Base-by-base conservation (phyloP, 1,140 invertebrate genomes). In the Drosophila funebris region DNA sequence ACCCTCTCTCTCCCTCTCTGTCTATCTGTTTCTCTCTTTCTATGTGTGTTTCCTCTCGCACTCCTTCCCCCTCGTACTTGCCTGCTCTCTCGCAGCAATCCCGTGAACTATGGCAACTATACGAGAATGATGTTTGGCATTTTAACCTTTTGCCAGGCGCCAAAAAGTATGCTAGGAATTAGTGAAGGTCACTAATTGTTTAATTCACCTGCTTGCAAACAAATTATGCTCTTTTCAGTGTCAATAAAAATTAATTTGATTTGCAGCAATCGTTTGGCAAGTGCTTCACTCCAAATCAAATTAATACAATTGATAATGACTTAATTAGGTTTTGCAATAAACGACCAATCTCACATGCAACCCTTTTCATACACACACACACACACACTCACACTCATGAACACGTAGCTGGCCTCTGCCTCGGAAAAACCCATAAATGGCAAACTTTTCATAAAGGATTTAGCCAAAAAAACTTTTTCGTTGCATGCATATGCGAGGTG, bases 161-260 rank as follows among this genome's bases (percentile, higher is more conserved):
- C 74, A 74, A 48, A 69, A 76, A 76, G 72, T 79, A 68, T 83
- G 76, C 73, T 77, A 57, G 41, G 74, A 69, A 60, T 70, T 68
- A 82, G 43, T 73, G 83, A 88, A 88, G 83, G 84, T 89, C 83
- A 77, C 84, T 88, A 89, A 88, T 89, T 88, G 83, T 88, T 88
- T 88, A 88, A 88, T 76, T 69, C 54, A 72, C 62, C 62, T 78
- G 71, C 58, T 57, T 54, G 31, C n/a, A 37, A 48, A 66, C 39
- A 44, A 44, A 68, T 31, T 56, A 20, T 20, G n/a, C 9, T 8
- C 27, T 43, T 31, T 3, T 7, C 8, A 41, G 8, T 53, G 50
- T 37, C 33, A 53, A 33, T 31, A 52, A 52, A 52, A 33, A 33
- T 13, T 11, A 58, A 37, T 48, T 44, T 58, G 22, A 18, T 41